Percentiles rank a stretch among this genome's conserved stretches.
These are phyloP conservation scores for Sebastes jordani DNA, from an alignment of 2,797 vertebrate species.

Conservation along the genomic window DNA sequence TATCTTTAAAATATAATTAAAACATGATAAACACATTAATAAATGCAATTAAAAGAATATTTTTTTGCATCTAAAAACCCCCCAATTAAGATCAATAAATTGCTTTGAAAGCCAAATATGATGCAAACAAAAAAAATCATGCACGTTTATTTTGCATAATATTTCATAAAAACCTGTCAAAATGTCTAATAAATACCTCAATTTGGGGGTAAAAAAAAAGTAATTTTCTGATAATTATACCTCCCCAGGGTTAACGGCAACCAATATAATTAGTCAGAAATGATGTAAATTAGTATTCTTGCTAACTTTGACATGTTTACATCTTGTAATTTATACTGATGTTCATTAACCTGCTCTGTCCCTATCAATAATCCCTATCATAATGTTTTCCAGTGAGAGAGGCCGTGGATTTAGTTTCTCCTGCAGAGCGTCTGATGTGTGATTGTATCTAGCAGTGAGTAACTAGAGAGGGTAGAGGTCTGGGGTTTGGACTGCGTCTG, in stretches of 20 bases:
- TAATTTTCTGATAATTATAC: not conserved
- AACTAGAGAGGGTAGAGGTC: constrained; percentile 13
- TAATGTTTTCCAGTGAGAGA: not conserved
- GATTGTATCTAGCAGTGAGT: constrained; percentile 47
- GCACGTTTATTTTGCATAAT: not conserved
- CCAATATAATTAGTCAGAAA: not conserved
- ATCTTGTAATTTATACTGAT: too few species aligned
- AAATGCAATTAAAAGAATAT: not conserved
- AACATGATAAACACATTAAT: not conserved
- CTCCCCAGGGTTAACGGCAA: not conserved
- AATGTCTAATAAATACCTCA: not conserved
- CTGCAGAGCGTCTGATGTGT: constrained; percentile 43
- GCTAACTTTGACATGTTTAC: too few species aligned
- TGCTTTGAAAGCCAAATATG: not conserved
- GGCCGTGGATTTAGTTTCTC: constrained; percentile 11
- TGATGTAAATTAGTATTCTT: too few species aligned
- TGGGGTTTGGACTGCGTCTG: constrained; percentile 34
- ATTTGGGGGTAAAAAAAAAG: not conserved
- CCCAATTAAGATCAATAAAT: not conserved
- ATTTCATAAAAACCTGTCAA: not conserved
- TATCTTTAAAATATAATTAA: not conserved
- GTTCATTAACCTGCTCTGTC: too few species aligned
- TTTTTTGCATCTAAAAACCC: not conserved
- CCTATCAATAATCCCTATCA: too few species aligned
- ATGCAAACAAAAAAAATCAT: not conserved